Evolutionary conservation across 1,140 invertebrate species (phyloP).

Genomic region (Drosophila mojavensis): DNA sequence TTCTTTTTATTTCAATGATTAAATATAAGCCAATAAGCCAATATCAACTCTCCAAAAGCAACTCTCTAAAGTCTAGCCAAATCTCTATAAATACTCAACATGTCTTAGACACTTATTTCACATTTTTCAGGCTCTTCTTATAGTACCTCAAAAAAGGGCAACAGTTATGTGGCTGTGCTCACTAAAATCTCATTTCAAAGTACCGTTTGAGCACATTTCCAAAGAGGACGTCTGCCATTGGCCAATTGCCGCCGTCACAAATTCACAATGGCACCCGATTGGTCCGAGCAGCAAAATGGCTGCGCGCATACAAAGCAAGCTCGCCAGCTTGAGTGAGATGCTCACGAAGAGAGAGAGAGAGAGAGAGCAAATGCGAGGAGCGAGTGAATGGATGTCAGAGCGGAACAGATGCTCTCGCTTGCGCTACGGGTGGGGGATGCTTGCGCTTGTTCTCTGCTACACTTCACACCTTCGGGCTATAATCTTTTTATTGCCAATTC

Average conservation of each 20-base stretch:
- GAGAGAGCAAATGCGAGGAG: slow-evolving; percentile 42
- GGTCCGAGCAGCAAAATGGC: slow-evolving; percentile 57
- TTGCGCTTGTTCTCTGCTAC: slow-evolving; percentile 41
- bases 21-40: too few relatives aligned
- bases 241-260: not conserved
- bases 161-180: not conserved
- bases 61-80: too few relatives aligned
- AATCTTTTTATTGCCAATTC: slow-evolving; percentile 83
- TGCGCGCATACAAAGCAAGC: slow-evolving; percentile 29
- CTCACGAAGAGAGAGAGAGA: slow-evolving; percentile 10
- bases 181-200: not conserved
- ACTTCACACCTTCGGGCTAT: slow-evolving; percentile 82
- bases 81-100: too few relatives aligned
- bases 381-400: not conserved
- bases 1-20: too few relatives aligned
- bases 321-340: slow-evolving; percentile 56
- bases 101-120: not conserved
- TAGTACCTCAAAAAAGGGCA: not conserved
- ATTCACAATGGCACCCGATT: slow-evolving; percentile 31
- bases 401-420: slow-evolving; percentile 31
- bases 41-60: too few relatives aligned
- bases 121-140: not conserved
- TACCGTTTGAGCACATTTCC: slow-evolving; percentile 29
- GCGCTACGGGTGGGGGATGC: slow-evolving; percentile 7
- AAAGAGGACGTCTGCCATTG: slow-evolving; percentile 34